phyloP scores from a whole-genome alignment of 2,113 vertebrate genomes.

The Colistium nudipinnis region DNA sequence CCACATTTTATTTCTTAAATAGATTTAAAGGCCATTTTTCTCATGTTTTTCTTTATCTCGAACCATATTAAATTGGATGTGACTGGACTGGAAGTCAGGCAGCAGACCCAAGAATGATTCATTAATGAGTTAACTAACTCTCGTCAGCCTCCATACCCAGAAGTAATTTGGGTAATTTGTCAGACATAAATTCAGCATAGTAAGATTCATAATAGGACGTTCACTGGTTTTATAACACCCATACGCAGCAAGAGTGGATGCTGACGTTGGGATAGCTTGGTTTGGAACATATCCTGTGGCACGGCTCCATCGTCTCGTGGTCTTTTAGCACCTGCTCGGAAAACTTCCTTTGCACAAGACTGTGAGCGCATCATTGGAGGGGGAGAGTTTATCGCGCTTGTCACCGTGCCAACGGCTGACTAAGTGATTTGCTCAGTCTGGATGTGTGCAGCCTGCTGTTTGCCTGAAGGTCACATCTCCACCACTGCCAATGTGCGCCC shows the following conservation, averaged over 20 bases:
- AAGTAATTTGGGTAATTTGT: too few relatives aligned
- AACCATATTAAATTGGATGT: too few relatives aligned
- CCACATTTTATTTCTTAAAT: too few relatives aligned
- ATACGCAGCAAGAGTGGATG: not conserved
- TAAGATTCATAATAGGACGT: too few relatives aligned
- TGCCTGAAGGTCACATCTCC: constrained; percentile 39
- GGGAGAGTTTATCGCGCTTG: constrained; percentile 44
- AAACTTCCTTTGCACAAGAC: constrained; percentile 58
- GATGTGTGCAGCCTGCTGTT: constrained; percentile 24
- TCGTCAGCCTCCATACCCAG: too few relatives aligned
- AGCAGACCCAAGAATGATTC: too few relatives aligned
- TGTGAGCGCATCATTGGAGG: constrained; percentile 49
- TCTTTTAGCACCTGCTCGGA: constrained; percentile 55
- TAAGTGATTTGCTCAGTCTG: constrained; percentile 14
- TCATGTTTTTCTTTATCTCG: too few relatives aligned
- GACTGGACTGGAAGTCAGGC: too few relatives aligned
- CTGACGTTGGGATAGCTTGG: constrained; percentile 17
- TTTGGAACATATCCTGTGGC: constrained; percentile 36
- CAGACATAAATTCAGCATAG: too few relatives aligned
- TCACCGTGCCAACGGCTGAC: constrained; percentile 27
- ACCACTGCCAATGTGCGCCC: not conserved
- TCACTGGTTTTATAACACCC: not conserved
- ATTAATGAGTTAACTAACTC: too few relatives aligned
- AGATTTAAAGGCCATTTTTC: too few relatives aligned
- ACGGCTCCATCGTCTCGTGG: constrained; percentile 43